These are phyloP conservation scores for Montipora capitata DNA, from an alignment of 92 coral and sea anemone genomes.

Conservation along the genomic window DNA sequence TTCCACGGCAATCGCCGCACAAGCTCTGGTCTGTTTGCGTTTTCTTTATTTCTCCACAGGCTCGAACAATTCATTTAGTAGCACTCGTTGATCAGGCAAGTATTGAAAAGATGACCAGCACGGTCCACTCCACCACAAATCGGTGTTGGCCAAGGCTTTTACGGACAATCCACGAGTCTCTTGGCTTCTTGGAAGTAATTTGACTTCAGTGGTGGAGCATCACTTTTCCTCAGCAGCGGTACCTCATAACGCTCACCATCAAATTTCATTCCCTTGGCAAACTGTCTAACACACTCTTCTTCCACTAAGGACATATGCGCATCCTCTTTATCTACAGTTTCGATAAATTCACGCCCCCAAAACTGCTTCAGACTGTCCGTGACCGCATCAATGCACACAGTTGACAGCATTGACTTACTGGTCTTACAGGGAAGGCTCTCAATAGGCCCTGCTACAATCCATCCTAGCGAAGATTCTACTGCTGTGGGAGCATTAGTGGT, in stretches of 20 bases:
- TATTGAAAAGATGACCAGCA: too few species aligned
- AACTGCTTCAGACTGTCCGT: neutral
- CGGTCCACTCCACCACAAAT: too few species aligned
- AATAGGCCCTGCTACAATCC: constrained; percentile 17
- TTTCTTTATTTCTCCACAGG: too few species aligned
- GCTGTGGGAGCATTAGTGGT: constrained; percentile 44
- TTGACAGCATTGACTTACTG: neutral
- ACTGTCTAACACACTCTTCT: constrained; percentile 12
- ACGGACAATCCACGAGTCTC: too few species aligned
- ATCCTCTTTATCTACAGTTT: too few species aligned
- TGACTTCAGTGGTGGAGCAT: neutral
- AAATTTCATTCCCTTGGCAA: constrained; percentile 3
- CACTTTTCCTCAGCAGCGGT: neutral
- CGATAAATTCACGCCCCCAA: constrained; percentile 25
- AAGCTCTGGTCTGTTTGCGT: too few species aligned
- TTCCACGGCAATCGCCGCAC: too few species aligned
- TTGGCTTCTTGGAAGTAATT: neutral
- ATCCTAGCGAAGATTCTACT: constrained; percentile 13
- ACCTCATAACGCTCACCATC: neutral
- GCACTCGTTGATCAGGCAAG: too few species aligned
- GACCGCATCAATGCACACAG: neutral
- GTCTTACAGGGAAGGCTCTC: neutral
- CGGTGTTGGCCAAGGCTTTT: too few species aligned
- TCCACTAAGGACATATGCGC: neutral
- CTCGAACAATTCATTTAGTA: too few species aligned